Evolutionary conservation across 2,113 vertebrate genomes (phyloP), one percentile per base, ranked within the genome.

Genomic region (Phocoena sinus): DNA sequence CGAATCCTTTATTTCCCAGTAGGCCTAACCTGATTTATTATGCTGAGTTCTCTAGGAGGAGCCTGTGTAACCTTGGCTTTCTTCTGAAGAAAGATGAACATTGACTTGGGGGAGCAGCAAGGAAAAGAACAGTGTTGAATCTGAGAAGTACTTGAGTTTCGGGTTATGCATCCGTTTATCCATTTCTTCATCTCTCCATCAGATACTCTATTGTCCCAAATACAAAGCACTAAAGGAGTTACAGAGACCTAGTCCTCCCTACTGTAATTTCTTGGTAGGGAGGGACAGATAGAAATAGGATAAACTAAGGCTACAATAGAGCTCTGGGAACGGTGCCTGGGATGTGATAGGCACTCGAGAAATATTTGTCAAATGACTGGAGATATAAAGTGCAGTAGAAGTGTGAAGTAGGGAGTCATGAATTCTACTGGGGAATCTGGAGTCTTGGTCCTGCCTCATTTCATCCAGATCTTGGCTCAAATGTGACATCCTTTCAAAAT

Each of bases 1-100:
- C 3, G 13, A 96, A 94, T 96, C 87, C 83, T 96, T 98, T 96
- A 95, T 97, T 98, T 98, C 97, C 95, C 96, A 85, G 68, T 38
- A 83, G 97, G 10, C 36, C 83, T 95, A 88, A 94, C 96, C 96
- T 92, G 94, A 96, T 97, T 97, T 96, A 81, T 92, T 88, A 68
- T 80, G 58, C 89, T 50, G 83, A 88, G 67, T 77, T 50, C 89
- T 97, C 68, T 77, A 33, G 8, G 53, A 97, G 95, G 68, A 96
- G 41, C 87, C 87, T 81, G 28, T 47, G 26, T 85, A 95, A 91
- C 56, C 92, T 97, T 79, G 76, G 73, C 71, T 95, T 87, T 85
- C 94, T 97, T 93, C 74, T 79, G 60, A 95, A 89, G 76, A 28
- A 90, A 89, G 74, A 77, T 25, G 70, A 81, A 79, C 47, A 23